Evolutionary conservation across 2,888 invertebrate genomes (phyloP).

Genomic region (Resseliella maxima): DNA sequence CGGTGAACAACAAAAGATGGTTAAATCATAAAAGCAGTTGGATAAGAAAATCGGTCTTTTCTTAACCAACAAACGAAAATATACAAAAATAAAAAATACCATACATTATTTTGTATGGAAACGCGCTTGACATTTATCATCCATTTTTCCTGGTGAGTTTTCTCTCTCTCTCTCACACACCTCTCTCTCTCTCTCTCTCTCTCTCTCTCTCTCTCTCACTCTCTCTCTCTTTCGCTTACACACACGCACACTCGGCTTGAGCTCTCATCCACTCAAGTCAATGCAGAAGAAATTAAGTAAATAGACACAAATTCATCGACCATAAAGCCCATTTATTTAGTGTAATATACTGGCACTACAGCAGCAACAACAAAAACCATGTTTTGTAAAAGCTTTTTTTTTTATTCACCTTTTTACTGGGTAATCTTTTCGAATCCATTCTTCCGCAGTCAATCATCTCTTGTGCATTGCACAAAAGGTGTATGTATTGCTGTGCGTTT

Average conservation of each 20-base stretch:
- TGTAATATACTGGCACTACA: neutral
- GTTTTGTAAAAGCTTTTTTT: constrained; percentile 2
- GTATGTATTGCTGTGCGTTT: constrained; percentile 7
- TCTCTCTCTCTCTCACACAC: neutral
- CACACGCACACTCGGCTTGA: too few relatives aligned
- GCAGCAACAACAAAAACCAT: neutral
- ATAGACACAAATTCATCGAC: constrained; percentile 55
- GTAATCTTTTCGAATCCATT: constrained; percentile 13
- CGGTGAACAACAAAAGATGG: neutral
- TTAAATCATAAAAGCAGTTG: neutral
- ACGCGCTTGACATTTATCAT: neutral
- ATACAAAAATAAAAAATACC: neutral
- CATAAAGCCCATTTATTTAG: constrained; percentile 29
- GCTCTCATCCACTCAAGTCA: neutral
- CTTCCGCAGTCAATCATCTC: constrained; percentile 53
- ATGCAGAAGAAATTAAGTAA: constrained; percentile 19
- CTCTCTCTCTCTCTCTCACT: too few relatives aligned
- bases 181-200: too few relatives aligned
- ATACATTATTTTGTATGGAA: neutral
- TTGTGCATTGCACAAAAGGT: neutral
- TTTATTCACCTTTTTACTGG: neutral
- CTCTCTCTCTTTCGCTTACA: too few relatives aligned
- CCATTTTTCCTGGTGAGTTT: neutral
- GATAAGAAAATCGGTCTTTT: neutral
- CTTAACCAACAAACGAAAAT: too few relatives aligned